Base-by-base conservation (phyloP, 1,140 invertebrate genomes). In the Diuraphis noxia region DNA sequence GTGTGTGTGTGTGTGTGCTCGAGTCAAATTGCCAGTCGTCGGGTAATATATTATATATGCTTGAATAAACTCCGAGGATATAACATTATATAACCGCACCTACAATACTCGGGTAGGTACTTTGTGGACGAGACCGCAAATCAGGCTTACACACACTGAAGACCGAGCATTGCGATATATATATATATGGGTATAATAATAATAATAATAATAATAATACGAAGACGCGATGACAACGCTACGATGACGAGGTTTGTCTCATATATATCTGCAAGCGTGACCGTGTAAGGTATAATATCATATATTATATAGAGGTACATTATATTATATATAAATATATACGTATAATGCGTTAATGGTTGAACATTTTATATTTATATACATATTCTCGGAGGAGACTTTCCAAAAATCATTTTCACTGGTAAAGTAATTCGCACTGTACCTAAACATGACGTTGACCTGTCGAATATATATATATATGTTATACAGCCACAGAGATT, bases 11-110 rank as follows among this genome's bases (percentile, higher is more conserved):
- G 43, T 30, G 19, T 21, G 1, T 72, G 46, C 34, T 86, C 85
- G 21, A 86, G 85, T 86, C 85, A 52, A 86, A 86, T 86, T 52
- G 46, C 46, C 34, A 86, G 85, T 86, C 85, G 85, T 52, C 34
- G 34, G 34, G 46, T 86, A 52, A 86, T 86, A 86, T 85, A 85
- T 56, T 86, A 86, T 72, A 72, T 72, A 72, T 72, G 30, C 85
- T 52, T 17, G 85, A 86, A 86, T 86, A 86, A 86, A 86, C 34
- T 49, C 43, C 43, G 13, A 2, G 3, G 46, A 86, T 86, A 86
- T 85, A n/a, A n/a, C n/a, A 85, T 46, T 23, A 85, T 7, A n/a
- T 84, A n/a, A n/a, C n/a, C n/a, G n/a, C n/a, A 43, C 17, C 2
- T 46, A 36, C 34, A 49, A 49, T 86, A 43, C 7, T 21, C 25